phyloP scores from a whole-genome alignment of 2,888 invertebrate species.

The Acleris sparsana region DNA sequence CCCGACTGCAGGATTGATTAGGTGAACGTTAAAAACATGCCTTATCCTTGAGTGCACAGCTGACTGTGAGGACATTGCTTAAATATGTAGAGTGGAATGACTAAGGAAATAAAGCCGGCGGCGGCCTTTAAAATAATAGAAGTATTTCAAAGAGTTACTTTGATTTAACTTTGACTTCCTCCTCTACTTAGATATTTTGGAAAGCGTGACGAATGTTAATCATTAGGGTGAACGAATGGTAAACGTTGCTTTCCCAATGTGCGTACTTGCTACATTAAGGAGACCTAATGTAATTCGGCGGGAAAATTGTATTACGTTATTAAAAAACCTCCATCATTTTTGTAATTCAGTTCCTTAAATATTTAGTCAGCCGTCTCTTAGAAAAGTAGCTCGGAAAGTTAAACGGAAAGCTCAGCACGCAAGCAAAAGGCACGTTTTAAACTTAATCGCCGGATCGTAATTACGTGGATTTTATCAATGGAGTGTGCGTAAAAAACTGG shows the following conservation, averaged over 20 bases:
- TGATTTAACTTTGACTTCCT: conserved; percentile 1
- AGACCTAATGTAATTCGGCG: neutral
- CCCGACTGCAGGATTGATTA: conserved; percentile 15
- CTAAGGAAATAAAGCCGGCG: neutral
- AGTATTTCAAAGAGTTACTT: neutral
- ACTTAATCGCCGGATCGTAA: conserved; percentile 59
- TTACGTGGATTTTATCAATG: conserved; percentile 70
- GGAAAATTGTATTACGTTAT: neutral
- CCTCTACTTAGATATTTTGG: conserved; percentile 6
- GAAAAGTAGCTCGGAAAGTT: conserved; percentile 18
- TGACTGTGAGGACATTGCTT: neutral
- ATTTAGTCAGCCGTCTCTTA: conserved; percentile 8
- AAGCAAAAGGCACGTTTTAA: conserved; percentile 52
- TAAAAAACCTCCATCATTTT: neutral
- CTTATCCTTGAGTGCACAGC: conserved; percentile 27
- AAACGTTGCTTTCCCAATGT: conserved; percentile 6
- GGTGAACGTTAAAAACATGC: conserved; percentile 14
- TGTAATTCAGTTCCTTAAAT: conserved; percentile 9
- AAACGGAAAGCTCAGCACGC: conserved; percentile 43
- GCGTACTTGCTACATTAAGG: neutral
- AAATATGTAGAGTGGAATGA: conserved; percentile 2
- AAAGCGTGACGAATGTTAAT: conserved; percentile 15
- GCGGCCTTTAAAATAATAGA: neutral
- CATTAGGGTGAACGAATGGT: conserved; percentile 3
- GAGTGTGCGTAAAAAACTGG: conserved; percentile 61